Percentiles rank a stretch among this genome's conserved stretches.
phyloP scores from a whole-genome alignment of 2,888 invertebrate species.

The Coleophora deauratella region DNA sequence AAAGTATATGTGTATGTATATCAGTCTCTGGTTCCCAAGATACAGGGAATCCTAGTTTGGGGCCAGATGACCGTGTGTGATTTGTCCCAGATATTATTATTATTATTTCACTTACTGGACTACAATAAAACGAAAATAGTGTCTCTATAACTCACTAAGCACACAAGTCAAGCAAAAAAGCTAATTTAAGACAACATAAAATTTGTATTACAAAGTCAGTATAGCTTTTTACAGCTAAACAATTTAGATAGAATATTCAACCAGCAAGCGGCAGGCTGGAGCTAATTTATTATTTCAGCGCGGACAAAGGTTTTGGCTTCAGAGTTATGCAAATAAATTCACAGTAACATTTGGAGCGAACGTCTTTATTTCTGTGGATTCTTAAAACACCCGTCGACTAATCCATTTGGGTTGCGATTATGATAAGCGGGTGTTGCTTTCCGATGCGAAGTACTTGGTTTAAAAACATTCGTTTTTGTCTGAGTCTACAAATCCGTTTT shows the following conservation, averaged over 20 bases:
- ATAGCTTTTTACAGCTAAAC: constrained; percentile 54
- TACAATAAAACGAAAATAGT: too few species aligned
- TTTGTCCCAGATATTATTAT: too few species aligned
- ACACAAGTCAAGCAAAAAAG: neutral
- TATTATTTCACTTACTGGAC: too few species aligned
- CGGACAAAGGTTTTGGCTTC: constrained; percentile 71
- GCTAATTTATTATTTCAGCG: constrained; percentile 69
- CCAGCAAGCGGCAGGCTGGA: constrained; percentile 39
- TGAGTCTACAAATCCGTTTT: too few species aligned
- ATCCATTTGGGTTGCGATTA: constrained; percentile 52
- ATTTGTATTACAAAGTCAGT: constrained; percentile 21
- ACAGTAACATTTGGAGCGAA: constrained; percentile 72
- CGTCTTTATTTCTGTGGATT: constrained; percentile 69
- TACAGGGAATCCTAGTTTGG: too few species aligned
- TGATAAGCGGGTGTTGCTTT: constrained; percentile 37
- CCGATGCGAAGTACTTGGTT: constrained; percentile 4
- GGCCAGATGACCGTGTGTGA: too few species aligned
- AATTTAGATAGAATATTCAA: constrained; percentile 51
- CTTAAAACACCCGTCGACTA: constrained; percentile 64
- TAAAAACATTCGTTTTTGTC: constrained; percentile 26
- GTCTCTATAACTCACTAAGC: too few species aligned
- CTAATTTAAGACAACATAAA: neutral
- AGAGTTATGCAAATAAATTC: constrained; percentile 74
- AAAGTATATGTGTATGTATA: too few species aligned
- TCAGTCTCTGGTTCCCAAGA: too few species aligned